Conservation (phyloP, 2,888 invertebrate genomes). For the Punctoribates punctum region DNA sequence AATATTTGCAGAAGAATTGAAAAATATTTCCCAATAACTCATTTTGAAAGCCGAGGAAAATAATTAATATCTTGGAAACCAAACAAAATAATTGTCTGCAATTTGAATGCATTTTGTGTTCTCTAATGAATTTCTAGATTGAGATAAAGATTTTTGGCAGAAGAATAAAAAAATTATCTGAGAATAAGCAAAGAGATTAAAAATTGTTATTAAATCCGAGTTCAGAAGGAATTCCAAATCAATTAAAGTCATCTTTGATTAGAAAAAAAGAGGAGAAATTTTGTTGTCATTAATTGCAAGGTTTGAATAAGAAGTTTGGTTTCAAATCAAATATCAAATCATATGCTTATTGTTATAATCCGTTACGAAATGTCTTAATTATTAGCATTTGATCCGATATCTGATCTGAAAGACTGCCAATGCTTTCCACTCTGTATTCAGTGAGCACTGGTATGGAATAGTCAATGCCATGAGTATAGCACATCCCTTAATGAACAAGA, state of each 20-base stretch:
- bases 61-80: background rate
- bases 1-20: background rate
- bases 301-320: no score
- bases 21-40: background rate
- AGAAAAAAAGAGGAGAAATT: no score
- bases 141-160: slow-evolving; percentile 7
- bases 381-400: background rate
- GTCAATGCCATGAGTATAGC: no score
- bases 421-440: no score
- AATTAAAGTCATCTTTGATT: background rate
- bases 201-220: background rate
- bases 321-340: background rate
- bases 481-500: no score
- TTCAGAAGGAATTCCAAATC: background rate
- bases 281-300: no score
- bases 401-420: background rate
- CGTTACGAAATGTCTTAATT: background rate
- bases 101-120: slow-evolving; percentile 12
- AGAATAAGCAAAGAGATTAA: background rate
- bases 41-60: background rate
- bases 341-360: background rate
- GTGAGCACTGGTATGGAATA: no score
- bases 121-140: background rate
- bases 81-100: background rate
- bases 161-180: background rate